Conservation (phyloP, 2,113 vertebrate genomes). For the Amphilophus citrinellus region DNA sequence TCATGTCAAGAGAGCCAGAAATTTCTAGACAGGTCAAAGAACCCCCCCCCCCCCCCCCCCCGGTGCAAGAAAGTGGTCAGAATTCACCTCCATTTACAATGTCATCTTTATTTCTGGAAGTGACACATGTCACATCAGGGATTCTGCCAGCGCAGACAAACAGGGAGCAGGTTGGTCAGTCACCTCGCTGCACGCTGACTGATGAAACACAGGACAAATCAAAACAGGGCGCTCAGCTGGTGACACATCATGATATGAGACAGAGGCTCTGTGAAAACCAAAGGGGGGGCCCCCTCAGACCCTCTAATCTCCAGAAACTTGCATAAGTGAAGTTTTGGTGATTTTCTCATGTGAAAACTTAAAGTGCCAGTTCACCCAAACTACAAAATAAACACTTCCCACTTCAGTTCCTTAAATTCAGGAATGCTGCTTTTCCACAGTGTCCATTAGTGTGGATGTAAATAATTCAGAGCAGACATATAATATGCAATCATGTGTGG, state of each 20-base stretch:
- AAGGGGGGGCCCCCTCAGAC: not conserved
- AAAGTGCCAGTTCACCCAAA: slow-evolving; percentile 23
- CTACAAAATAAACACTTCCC: not conserved
- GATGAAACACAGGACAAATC: slow-evolving; percentile 34
- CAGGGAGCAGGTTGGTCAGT: slow-evolving; percentile 25
- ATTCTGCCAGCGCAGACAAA: not conserved
- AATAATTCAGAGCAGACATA: not conserved
- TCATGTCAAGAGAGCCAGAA: slow-evolving; percentile 11
- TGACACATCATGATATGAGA: slow-evolving; percentile 25
- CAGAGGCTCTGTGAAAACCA: not conserved
- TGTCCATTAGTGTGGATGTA: not conserved
- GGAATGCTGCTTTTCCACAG: not conserved
- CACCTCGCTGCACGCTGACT: slow-evolving; percentile 32
- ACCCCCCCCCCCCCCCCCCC: no score
- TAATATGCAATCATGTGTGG: not conserved
- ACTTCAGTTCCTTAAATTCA: no score
- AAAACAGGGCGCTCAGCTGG: not conserved
- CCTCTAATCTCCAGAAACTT: not conserved
- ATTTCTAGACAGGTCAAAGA: not conserved
- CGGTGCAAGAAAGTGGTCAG: not conserved
- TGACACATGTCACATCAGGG: slow-evolving; percentile 32
- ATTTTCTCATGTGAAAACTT: not conserved
- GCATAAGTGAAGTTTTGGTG: not conserved
- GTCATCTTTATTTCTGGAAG: slow-evolving; percentile 41
- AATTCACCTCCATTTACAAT: slow-evolving; percentile 27